Evolutionary conservation across 2,888 invertebrate genomes (phyloP), one percentile per base, ranked within the genome.

Genomic region (Acleris holmiana): DNA sequence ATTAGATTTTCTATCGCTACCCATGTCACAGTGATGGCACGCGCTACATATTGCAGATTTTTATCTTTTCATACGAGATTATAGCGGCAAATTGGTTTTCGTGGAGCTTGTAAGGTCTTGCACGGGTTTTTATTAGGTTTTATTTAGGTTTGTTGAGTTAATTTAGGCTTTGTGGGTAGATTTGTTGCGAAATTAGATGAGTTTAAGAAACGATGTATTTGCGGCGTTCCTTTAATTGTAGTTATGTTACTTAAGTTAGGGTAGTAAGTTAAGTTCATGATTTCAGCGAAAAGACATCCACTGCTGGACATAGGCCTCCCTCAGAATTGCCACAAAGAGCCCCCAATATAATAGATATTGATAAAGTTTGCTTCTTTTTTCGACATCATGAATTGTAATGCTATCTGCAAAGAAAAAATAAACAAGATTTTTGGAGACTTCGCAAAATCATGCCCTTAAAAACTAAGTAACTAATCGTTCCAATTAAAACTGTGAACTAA

Each of bases 11-110:
- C 54, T 19, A 58, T 50, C 54, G 48, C 10, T 50, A 66, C 66
- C 66, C 66, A 35, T 66, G 66, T 66, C 66, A 66, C 62, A 50
- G 50, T n/a, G 53, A 4, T 15, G 21, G 55, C 25, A 8, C n/a
- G 41, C 10, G 49, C 49, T 50, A 61, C 66, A 66, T 61, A 66
- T 66, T 66, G 61, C 66, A 61, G 62, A 63, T 63, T 61, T 66
- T 66, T 66, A 66, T 66, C 66, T 46, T 44, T 46, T 44, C 61
- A 54, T 54, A 58, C 47, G 40, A 54, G 61, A 61, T 61, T 55
- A 55, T 54, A 47, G 13, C 40, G 48, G 54, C 54, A 46, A 61
- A 61, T 61, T 61, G 61, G 61, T 55, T 61, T 61, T 48, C 19
- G 7, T 47, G 58, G 19, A 19, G 48, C 35, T 8, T 19, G 13